phyloP scores from a whole-genome alignment of 2,888 invertebrate species.

The Lasioglossum oenotherae region DNA sequence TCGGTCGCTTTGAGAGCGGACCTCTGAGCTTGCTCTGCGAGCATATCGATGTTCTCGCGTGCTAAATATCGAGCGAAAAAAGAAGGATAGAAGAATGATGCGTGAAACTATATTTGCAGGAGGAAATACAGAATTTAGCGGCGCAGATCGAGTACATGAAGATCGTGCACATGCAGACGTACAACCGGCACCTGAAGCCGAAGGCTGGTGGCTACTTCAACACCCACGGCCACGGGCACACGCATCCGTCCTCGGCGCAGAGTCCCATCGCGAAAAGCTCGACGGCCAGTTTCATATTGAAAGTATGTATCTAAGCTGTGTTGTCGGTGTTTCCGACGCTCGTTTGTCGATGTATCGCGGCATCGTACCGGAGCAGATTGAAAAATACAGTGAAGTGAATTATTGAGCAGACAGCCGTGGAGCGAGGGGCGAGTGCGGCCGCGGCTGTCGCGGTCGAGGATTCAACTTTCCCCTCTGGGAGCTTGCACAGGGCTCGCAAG shows the following conservation, averaged over 20 bases:
- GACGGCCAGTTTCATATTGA: slow-evolving; percentile 78
- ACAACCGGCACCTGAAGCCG: slow-evolving; percentile 94
- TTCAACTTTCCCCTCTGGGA: slow-evolving; percentile 79
- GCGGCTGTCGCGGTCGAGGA: slow-evolving; percentile 80
- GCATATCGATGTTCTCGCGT: no score
- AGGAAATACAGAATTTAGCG: slow-evolving; percentile 95
- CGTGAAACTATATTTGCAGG: slow-evolving; percentile 83
- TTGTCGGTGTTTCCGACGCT: neutral
- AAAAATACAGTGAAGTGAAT: slow-evolving; percentile 70
- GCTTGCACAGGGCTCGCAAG: slow-evolving; percentile 76
- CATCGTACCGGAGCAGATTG: slow-evolving; percentile 26
- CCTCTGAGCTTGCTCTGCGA: no score
- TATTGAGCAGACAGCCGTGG: slow-evolving; percentile 78
- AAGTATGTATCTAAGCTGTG: slow-evolving; percentile 73
- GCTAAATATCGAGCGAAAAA: no score
- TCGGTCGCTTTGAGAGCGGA: no score
- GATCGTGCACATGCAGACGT: slow-evolving; percentile 96
- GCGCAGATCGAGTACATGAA: slow-evolving; percentile 97
- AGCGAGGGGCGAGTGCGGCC: slow-evolving; percentile 78
- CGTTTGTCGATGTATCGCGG: neutral
- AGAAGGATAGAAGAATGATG: neutral
- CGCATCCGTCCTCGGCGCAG: slow-evolving; percentile 73
- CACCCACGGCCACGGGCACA: slow-evolving; percentile 80
- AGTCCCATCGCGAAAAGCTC: slow-evolving; percentile 79
- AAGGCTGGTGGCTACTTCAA: slow-evolving; percentile 93